Evolutionary conservation across 2,888 invertebrate species (phyloP).

Genomic region (Pheosia gnoma): DNA sequence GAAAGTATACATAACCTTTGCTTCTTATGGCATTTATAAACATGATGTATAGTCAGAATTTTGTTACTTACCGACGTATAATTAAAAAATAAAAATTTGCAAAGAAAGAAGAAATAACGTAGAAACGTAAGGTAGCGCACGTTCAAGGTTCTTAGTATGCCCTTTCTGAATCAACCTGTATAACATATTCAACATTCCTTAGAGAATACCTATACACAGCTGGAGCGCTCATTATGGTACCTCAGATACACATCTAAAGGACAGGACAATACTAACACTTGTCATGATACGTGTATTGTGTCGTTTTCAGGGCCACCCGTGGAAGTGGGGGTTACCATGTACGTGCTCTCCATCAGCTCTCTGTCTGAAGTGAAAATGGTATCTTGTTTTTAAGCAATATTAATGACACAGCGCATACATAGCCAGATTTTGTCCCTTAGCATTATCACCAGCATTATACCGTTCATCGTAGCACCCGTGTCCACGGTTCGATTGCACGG

Average conservation of each 20-base stretch:
- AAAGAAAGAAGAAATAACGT: too few species aligned
- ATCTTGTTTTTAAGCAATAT: slow-evolving; percentile 71
- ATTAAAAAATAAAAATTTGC: too few species aligned
- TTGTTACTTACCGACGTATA: too few species aligned
- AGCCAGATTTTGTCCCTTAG: slow-evolving; percentile 75
- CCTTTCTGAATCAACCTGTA: too few species aligned
- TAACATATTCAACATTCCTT: slow-evolving; percentile 11
- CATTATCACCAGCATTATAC: slow-evolving; percentile 78
- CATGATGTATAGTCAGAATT: too few species aligned
- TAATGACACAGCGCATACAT: slow-evolving; percentile 79
- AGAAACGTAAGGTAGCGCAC: too few species aligned
- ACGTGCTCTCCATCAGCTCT: slow-evolving; percentile 93
- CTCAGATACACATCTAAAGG: slow-evolving; percentile 20
- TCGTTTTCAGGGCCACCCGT: slow-evolving; percentile 90
- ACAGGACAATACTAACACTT: slow-evolving; percentile 32
- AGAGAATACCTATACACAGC: slow-evolving; percentile 8
- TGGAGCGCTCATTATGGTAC: slow-evolving; percentile 23
- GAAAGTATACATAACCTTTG: too few species aligned
- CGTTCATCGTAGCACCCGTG: slow-evolving; percentile 82
- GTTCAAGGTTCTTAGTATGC: too few species aligned
- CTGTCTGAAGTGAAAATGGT: slow-evolving; percentile 93
- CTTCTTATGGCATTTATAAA: too few species aligned
- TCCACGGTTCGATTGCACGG: slow-evolving; percentile 76
- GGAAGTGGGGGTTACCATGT: slow-evolving; percentile 93
- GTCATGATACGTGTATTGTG: slow-evolving; percentile 65